These are phyloP conservation scores for Hyposoter didymator DNA, from an alignment of 2,888 invertebrate species.

Conservation along the genomic window DNA sequence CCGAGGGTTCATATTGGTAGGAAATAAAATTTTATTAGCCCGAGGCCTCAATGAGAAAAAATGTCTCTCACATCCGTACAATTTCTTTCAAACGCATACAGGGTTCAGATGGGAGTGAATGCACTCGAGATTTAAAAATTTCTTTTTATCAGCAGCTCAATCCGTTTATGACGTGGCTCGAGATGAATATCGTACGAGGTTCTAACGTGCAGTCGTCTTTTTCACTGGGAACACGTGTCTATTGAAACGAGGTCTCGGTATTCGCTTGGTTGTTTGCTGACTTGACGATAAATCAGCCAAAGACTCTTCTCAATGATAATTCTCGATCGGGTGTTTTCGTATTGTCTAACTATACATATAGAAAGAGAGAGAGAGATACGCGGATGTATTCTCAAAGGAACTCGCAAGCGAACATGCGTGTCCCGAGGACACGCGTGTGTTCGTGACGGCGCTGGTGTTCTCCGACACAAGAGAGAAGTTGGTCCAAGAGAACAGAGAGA, in stretches of 20 bases:
- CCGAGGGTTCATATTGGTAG: neutral
- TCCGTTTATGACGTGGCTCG: neutral
- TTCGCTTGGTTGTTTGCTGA: constrained; percentile 10
- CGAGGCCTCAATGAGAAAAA: neutral
- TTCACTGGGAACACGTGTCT: constrained; percentile 1
- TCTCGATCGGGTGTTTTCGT: constrained; percentile 36
- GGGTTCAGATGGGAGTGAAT: neutral
- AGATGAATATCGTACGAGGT: constrained; percentile 15
- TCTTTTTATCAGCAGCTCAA: constrained; percentile 29
- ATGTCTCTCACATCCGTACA: neutral
- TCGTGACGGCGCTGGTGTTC: constrained; percentile 49
- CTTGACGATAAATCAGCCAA: constrained; percentile 31
- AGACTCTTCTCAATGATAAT: constrained; percentile 54
- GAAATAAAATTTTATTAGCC: neutral
- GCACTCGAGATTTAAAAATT: neutral
- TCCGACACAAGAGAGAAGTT: constrained; percentile 38
- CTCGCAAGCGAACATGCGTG: constrained; percentile 38
- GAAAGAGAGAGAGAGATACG: no score
- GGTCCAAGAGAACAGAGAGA: constrained; percentile 45
- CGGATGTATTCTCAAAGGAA: constrained; percentile 12
- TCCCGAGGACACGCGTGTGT: constrained; percentile 61
- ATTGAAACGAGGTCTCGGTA: neutral
- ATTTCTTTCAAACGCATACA: neutral
- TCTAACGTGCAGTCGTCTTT: neutral
- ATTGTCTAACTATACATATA: neutral